Base-by-base conservation (phyloP, 2,113 vertebrate species). In the Eudyptes chrysolophus region DNA sequence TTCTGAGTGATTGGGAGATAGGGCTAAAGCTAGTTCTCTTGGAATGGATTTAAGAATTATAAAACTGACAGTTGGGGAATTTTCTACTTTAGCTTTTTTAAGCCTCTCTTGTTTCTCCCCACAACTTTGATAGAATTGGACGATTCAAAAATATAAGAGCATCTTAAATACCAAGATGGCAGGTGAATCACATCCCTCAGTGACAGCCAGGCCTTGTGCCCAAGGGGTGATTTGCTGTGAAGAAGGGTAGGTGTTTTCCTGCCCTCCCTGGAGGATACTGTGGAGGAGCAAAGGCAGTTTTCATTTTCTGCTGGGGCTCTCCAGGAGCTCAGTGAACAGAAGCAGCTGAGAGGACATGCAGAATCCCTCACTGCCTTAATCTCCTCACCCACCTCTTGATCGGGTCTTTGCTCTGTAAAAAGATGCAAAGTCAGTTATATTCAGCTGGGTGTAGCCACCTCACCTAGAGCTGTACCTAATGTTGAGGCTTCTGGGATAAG, bases 51-150 rank as follows among this genome's bases (percentile, higher is more conserved):
- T 95, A 74, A 93, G 90, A 94, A 82, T 87, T 76, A 84, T 69
- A 85, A 86, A 95, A 74, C 48, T 87, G 89, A 96, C 82, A 94
- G 42, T 69, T 42, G 84, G 89, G 87, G 92, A 96, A 95, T 96
- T 94, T 96, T 93, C 79, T 92, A 26, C 76, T 44, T 92, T 88
- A 94, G 79, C 30, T 90, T 15, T 81, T 93, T 81, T 90, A 95
- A 88, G 55, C n/a, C 30, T 95, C 52, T 52, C 52, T 82, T 21
- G 14, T 93, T 94, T 91, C 65, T 87, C 80, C n/a, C 46, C 26
- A 49, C 48, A 71, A 65, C 55, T 51, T 76, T 58, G 78, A 88
- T 42, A 75, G 82, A 86, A 76, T 5, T 66, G 54, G 26, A 77
- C 0, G 0, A 79, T 57, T 87, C 21, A 52, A 70, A 89, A 93